Evolutionary conservation across 2,888 invertebrate species (phyloP), one percentile per base, ranked within the genome.

Genomic region (Catocala sponsa): DNA sequence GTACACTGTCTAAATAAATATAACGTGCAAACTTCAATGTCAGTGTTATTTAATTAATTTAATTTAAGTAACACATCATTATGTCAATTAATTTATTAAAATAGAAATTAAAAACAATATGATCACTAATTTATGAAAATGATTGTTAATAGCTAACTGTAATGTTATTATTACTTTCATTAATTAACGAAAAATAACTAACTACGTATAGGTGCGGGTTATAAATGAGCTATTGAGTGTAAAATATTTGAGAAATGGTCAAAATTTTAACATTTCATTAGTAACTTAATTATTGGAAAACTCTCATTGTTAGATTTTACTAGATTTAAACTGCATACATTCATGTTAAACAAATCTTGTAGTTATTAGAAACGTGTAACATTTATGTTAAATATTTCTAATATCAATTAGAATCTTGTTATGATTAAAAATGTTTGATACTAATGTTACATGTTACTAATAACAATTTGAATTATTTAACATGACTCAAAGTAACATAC

Each of bases 81-180:
- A 57, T 71, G 84, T 84, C 85, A 85, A 85, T 84, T 84, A 84
- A 80, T 83, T 83, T 83, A 82, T 81, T 81, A 62, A 73, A 77
- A 70, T 73, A 69, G 46, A 63, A 64, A 57, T 54, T 65, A 54
- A 65, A 67, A 49, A 25, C 13, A 48, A 53, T 50, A 56, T 61
- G 43, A 65, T 59, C 65, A 68, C 43, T 65, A 63, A 68, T 65
- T 72, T 63, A 66, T 62, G 56, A 56, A 12, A 54, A 62, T 56
- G 15, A 59, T 59, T 65, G 42, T 70, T 68, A 56, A 58, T 64
- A 52, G 48, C 33, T 46, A 60, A 53, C 46, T 62, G 41, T 46
- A 60, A 53, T 43, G 58, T 51, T 53, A 52, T 63, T 66, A 55
- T 62, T 68, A 71, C 43, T 67, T 79, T 78, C 62, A 54, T 57